Base-by-base conservation (phyloP, 2,113 vertebrate species). In the Gobio gobio region DNA sequence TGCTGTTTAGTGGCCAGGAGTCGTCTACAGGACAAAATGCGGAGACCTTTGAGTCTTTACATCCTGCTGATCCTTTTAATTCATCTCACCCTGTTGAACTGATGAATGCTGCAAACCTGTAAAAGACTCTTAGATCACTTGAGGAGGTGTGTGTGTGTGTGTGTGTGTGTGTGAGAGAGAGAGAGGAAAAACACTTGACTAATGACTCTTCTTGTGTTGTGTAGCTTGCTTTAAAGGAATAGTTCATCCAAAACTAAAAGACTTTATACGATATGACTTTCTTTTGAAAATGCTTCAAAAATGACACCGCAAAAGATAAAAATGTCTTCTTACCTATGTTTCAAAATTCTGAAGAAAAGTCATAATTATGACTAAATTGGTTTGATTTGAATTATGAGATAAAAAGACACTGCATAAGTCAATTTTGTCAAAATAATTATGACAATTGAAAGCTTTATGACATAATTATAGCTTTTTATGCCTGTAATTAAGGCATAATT, bases 11-110 rank as follows among this genome's bases (percentile, higher is more conserved):
- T 59, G 54, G 43, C 12, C 33, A n/a, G 54, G 10, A 36, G 76
- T 24, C 54, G 0, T 18, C 1, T 59, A 24, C 22, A 29, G 36
- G 54, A 45, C 22, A 72, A 73, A 47, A 43, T 73, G 40, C 2
- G 2, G 24, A 73, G 14, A 13, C 22, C 54, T 78, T 78, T 78
- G 8, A 63, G 77, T 13, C 77, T 24, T 10, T 8, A 26, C n/a
- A 45, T 43, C 77, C 77, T 63, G 58, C 77, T 63, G 77, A 18
- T 45, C 63, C 77, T 61, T 76, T 79, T 63, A 79, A 79, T 79
- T 26, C 45, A 47, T 63, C 56, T 78, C 12, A 43, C 13, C 59
- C 77, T 79, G 36, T 79, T 61, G 36, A 79, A 26, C 77, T 79
- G 58, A 79, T 79, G 36, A 79, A 79, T 59, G 56, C 43, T 78